Conservation (phyloP, 2,888 invertebrate genomes). For the Sarcophaga caerulescens region DNA sequence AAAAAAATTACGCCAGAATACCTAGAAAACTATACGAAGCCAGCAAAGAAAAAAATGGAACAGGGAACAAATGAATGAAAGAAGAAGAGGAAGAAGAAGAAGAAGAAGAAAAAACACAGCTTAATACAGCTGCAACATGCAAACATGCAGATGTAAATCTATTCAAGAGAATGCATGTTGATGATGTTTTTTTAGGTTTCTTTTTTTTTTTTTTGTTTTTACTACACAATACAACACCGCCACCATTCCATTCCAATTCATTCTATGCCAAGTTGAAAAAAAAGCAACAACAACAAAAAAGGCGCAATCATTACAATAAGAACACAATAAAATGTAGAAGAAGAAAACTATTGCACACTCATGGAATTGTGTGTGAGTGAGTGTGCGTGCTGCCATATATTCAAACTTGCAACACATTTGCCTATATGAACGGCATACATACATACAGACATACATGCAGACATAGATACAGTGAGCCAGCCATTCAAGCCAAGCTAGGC, state of each 20-base stretch:
- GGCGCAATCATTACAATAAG: neutral
- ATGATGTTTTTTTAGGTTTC: too few relatives aligned
- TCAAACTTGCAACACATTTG: slow-evolving; percentile 42
- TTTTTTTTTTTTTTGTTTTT: slow-evolving; percentile 74
- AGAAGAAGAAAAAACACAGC: slow-evolving; percentile 7
- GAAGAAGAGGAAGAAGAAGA: slow-evolving; percentile 7
- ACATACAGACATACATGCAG: neutral
- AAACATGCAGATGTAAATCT: slow-evolving; percentile 68
- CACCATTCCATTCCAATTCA: slow-evolving; percentile 54
- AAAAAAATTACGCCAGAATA: too few relatives aligned
- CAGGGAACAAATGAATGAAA: neutral
- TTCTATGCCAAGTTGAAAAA: slow-evolving; percentile 38
- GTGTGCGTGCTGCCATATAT: too few relatives aligned
- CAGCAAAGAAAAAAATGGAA: neutral
- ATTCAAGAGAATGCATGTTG: slow-evolving; percentile 65
- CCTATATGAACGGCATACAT: slow-evolving; percentile 24
- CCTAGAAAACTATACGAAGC: too few relatives aligned
- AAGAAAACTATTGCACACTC: slow-evolving; percentile 21
- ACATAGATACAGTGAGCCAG: slow-evolving; percentile 5
- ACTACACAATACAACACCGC: slow-evolving; percentile 72
- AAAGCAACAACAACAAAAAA: neutral
- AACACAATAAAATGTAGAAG: neutral
- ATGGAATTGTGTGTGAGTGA: neutral
- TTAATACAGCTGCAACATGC: slow-evolving; percentile 67
- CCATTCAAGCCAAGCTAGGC: neutral